A percentile compares a stretch with the other conserved stretches of the same genome.
These are phyloP conservation scores for Neolamprologus tretocephalus DNA, from an alignment of 2,113 vertebrate species.

Conservation along the genomic window DNA sequence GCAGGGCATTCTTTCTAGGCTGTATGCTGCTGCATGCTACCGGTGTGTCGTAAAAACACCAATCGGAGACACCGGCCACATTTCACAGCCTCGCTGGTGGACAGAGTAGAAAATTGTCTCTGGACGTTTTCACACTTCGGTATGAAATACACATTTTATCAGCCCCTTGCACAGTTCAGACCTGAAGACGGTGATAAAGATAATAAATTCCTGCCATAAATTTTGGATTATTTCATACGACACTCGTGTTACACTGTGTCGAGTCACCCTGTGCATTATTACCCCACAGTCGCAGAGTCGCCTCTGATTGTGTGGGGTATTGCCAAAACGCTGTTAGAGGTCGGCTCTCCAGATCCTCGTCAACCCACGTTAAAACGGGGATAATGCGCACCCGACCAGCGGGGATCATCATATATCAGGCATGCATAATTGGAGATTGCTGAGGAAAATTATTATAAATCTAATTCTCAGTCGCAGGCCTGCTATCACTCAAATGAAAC, in stretches of 20 bases:
- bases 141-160: conserved; percentile 32
- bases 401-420: conserved; percentile 47
- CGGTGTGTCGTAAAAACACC: conserved; percentile 59
- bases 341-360: not conserved
- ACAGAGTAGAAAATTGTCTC: conserved; percentile 49
- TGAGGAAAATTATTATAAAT: conserved; percentile 63
- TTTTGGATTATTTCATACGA: not conserved
- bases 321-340: conserved; percentile 18
- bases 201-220: not conserved
- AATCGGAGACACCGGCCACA: conserved; percentile 40
- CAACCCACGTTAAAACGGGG: not conserved
- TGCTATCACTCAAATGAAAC: conserved; percentile 61
- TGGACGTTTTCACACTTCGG: conserved; percentile 10
- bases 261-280: not conserved
- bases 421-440: conserved; percentile 51
- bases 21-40: conserved; percentile 15
- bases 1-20: conserved; percentile 50
- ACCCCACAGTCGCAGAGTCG: not conserved
- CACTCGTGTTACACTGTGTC: not conserved
- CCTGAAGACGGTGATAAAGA: not conserved
- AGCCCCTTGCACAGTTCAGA: not conserved
- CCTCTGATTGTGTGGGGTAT: not conserved
- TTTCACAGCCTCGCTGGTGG: conserved; percentile 44
- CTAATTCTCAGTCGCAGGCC: conserved; percentile 55
- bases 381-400: conserved; percentile 4